phyloP scores from a whole-genome alignment of 2,113 vertebrate species.

The Alexandromys fortis region DNA sequence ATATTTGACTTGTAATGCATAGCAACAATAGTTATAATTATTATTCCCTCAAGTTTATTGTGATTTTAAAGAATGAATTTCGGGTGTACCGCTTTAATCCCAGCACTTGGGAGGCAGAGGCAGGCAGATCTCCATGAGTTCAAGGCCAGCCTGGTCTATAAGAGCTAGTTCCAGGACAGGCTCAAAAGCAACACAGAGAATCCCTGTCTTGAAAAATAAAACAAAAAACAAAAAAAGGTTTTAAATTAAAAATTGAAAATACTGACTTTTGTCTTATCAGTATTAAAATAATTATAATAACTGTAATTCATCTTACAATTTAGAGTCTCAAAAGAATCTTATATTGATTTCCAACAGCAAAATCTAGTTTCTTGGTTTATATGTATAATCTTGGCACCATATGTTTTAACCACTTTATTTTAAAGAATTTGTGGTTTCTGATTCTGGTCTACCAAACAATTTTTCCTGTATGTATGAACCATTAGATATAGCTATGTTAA shows the following conservation, averaged over 20 bases:
- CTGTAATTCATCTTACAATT: constrained; percentile 29
- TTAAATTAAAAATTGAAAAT: not conserved
- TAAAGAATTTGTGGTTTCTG: constrained; percentile 19
- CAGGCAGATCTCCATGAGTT: no score
- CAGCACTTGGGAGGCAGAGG: no score
- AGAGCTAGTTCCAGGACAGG: no score
- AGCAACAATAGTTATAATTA: not conserved
- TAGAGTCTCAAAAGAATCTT: not conserved
- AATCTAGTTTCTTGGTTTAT: not conserved
- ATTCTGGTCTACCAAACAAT: constrained; percentile 25
- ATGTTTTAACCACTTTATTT: constrained; percentile 34
- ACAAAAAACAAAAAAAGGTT: not conserved
- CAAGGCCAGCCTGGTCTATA: no score
- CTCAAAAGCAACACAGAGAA: no score
- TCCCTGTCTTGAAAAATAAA: no score
- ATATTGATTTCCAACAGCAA: not conserved
- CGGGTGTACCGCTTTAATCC: no score
- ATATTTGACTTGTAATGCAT: not conserved
- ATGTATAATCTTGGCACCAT: constrained; percentile 15
- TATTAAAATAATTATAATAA: not conserved
- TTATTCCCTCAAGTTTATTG: not conserved
- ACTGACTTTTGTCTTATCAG: not conserved
- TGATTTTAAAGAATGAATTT: not conserved
- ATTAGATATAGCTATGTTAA: constrained; percentile 49
- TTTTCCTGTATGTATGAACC: constrained; percentile 44